These are phyloP conservation scores for Erythrolamprus reginae DNA, from an alignment of 2,113 vertebrate species.

Conservation along the genomic window DNA sequence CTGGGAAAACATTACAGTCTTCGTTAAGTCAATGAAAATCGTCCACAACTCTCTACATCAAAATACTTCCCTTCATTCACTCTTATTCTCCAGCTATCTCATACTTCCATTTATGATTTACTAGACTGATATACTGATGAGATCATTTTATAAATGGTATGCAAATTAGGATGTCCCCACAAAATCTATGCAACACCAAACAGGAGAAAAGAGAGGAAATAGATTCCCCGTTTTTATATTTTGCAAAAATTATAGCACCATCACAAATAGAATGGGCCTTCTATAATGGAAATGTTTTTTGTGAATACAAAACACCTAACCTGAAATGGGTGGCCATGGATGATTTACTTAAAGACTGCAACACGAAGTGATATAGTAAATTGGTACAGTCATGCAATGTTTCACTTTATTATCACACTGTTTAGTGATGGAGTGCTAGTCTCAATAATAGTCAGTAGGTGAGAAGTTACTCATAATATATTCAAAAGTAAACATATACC, in stretches of 20 bases:
- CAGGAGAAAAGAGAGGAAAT: not conserved
- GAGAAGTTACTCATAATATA: not conserved
- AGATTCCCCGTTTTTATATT: not conserved
- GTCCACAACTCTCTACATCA: not conserved
- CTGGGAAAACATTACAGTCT: constrained; percentile 11
- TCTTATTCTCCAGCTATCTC: not conserved
- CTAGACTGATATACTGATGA: not conserved
- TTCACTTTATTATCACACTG: not conserved
- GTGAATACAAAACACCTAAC: not conserved
- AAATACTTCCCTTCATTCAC: not conserved
- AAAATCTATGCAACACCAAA: not conserved
- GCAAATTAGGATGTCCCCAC: too few relatives aligned
- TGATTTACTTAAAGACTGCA: not conserved
- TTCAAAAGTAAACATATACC: not conserved
- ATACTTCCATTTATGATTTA: not conserved
- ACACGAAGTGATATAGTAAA: not conserved
- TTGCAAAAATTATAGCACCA: not conserved
- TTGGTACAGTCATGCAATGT: not conserved
- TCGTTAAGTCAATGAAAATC: not conserved
- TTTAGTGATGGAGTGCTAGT: not conserved
- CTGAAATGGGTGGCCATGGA: not conserved
- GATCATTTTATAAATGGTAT: not conserved
- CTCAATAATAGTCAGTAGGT: not conserved
- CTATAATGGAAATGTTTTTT: not conserved
- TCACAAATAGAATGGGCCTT: not conserved